Percentiles rank a stretch among this genome's conserved stretches.
These are phyloP conservation scores for Melipona bicolor DNA, from an alignment of 2,888 invertebrate genomes.

Conservation along the genomic window DNA sequence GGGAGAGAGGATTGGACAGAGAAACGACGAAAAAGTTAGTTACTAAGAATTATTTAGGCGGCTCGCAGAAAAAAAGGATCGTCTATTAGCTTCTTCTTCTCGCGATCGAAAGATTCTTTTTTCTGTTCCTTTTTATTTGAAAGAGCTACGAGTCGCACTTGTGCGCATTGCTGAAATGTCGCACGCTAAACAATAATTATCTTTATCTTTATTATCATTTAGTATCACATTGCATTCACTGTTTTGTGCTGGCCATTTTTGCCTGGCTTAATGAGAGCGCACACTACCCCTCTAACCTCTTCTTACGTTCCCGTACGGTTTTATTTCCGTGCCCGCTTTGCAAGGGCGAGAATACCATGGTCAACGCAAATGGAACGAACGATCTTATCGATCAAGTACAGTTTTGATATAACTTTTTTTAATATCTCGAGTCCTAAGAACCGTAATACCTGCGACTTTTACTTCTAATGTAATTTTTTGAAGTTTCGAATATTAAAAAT, in stretches of 20 bases:
- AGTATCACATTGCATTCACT: conserved; percentile 84
- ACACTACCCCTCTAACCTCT: conserved; percentile 70
- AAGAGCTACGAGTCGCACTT: conserved; percentile 63
- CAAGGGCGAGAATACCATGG: conserved; percentile 1
- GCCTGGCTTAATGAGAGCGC: conserved; percentile 77
- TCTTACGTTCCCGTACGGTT: conserved; percentile 50
- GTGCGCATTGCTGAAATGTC: conserved; percentile 73
- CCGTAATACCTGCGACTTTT: no score
- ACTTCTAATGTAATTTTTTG: no score
- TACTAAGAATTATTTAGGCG: conserved; percentile 65
- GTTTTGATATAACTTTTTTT: neutral
- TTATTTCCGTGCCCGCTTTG: neutral
- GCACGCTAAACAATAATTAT: conserved; percentile 82
- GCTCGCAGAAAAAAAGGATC: conserved; percentile 60
- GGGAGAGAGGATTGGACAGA: conserved; percentile 28
- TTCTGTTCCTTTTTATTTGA: conserved; percentile 23
- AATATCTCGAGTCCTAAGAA: neutral
- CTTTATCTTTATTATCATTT: conserved; percentile 83
- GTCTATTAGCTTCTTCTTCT: conserved; percentile 15
- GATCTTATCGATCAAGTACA: neutral
- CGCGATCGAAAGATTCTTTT: conserved; percentile 24
- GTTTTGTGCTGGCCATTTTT: conserved; percentile 82
- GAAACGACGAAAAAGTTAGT: conserved; percentile 58
- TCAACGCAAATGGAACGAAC: conserved; percentile 8
- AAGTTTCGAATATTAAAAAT: no score